Base-by-base conservation (phyloP, 2,888 invertebrate genomes). In the Volucella zonaria region DNA sequence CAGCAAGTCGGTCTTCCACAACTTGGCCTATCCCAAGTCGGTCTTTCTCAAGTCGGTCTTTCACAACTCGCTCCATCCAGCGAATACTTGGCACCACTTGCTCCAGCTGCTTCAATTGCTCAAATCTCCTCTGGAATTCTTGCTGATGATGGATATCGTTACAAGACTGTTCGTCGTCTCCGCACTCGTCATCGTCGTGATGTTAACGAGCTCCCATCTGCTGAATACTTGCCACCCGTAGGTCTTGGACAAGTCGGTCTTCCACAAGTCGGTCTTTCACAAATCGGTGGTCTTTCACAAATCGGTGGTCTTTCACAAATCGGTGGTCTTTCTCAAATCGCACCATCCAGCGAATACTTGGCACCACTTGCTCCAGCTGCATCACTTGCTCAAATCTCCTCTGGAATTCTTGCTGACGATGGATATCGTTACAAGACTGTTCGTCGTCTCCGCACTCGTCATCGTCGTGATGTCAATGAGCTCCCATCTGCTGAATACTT, bases 181-280 rank as follows among this genome's bases (percentile, higher is more conserved):
- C 74, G 75, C 15, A 42, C 3, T 64, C 75, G 90, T 51, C 87
- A 89, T 67, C 90, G 90, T 88, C 90, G 90, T 89, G 90, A 90
- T 88, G 90, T 90, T 11, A 89, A 87, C 86, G 88, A 90, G 3
- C 79, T 90, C 68, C 87, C 87, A n/a, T 70, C 87, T 54, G 87
- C 81, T 70, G 89, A 89, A 40, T 90, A 90, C 87, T 66, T 90
- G 88, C 89, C 76, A 10, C 80, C 74, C 43, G 67, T 64, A 1
- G 47, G 54, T 9, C 10, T 52, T 9, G 43, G 43, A 15, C 75
- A 23, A 42, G 1, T 43, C 9, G 10, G 23, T 43, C n/a, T n/a
- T n/a, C n/a, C n/a, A n/a, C n/a, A n/a, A n/a, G n/a, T n/a, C n/a
- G n/a, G n/a, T n/a, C n/a, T n/a, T n/a, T n/a, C n/a, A n/a, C n/a